These are phyloP conservation scores for Microcebus murinus DNA, from an alignment of 2,113 vertebrate genomes.

Conservation along the genomic window DNA sequence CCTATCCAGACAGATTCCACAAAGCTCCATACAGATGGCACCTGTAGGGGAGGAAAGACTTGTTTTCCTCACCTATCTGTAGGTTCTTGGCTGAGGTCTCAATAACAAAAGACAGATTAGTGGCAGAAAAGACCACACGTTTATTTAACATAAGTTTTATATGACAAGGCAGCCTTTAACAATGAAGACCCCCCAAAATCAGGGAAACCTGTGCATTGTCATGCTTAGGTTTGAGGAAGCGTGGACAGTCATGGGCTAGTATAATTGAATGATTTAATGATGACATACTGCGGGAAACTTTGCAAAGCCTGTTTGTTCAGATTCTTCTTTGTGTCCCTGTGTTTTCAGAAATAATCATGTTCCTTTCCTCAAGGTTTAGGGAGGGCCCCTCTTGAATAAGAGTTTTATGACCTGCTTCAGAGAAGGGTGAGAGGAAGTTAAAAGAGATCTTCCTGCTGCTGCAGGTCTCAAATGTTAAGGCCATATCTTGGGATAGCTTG, in stretches of 20 bases:
- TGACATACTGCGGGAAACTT: background rate
- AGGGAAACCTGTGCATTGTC: background rate
- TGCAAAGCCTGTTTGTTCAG: background rate
- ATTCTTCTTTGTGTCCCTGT: background rate
- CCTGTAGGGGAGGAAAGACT: background rate
- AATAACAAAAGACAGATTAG: background rate
- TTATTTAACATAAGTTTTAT: background rate
- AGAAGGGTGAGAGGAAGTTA: background rate
- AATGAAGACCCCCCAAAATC: background rate
- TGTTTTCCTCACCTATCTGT: background rate
- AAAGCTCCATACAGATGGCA: background rate
- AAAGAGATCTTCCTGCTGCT: background rate
- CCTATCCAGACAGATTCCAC: background rate
- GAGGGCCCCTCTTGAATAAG: background rate
- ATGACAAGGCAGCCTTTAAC: background rate
- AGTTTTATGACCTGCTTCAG: background rate
- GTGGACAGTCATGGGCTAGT: fast-evolving
- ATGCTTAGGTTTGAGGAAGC: background rate
- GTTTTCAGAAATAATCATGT: background rate
- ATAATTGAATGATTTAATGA: background rate
- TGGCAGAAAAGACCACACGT: too few species aligned
- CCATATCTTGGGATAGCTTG: too few species aligned
- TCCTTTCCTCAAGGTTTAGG: background rate
- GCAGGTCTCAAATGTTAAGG: background rate
- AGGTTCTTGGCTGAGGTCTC: background rate